Conservation (phyloP, 2,113 vertebrate genomes). For the Pleuronectes platessa region DNA sequence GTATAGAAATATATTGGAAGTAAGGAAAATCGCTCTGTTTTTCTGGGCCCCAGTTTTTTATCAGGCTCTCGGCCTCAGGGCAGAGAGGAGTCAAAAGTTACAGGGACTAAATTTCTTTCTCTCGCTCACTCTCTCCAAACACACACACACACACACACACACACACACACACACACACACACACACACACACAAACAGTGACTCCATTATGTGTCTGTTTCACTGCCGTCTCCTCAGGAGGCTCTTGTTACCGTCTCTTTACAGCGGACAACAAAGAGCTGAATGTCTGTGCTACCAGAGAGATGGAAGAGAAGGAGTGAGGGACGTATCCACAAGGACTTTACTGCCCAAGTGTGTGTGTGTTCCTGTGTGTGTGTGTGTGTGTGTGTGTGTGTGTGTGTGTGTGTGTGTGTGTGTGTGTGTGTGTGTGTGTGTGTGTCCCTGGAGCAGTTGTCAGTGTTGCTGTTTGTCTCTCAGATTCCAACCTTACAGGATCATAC, state of each 20-base stretch:
- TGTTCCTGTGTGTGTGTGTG: neutral
- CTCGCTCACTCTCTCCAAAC: constrained; percentile 23
- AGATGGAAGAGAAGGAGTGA: constrained; percentile 45
- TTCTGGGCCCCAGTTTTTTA: neutral
- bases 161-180: constrained; percentile 40
- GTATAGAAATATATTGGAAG: constrained; percentile 43
- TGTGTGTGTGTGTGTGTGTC: neutral
- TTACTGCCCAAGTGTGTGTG: constrained; percentile 9
- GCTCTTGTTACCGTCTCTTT: constrained; percentile 69
- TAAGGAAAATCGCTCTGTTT: neutral
- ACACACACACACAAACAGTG: constrained; percentile 46
- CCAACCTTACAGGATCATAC: constrained; percentile 32
- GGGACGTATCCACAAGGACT: constrained; percentile 37
- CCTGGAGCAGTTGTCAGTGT: too few species aligned
- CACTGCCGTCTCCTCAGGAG: constrained; percentile 60
- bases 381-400: neutral
- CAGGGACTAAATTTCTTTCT: constrained; percentile 27
- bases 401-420: constrained; percentile 1
- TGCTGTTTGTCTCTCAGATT: neutral
- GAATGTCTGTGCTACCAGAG: constrained; percentile 64
- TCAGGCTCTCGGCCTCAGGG: constrained; percentile 32
- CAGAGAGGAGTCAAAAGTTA: constrained; percentile 33
- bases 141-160: constrained; percentile 39
- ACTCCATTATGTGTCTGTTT: constrained; percentile 68
- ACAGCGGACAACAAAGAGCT: constrained; percentile 65